Conservation (phyloP, 2,113 vertebrate genomes). For the Neolamprologus modestus region DNA sequence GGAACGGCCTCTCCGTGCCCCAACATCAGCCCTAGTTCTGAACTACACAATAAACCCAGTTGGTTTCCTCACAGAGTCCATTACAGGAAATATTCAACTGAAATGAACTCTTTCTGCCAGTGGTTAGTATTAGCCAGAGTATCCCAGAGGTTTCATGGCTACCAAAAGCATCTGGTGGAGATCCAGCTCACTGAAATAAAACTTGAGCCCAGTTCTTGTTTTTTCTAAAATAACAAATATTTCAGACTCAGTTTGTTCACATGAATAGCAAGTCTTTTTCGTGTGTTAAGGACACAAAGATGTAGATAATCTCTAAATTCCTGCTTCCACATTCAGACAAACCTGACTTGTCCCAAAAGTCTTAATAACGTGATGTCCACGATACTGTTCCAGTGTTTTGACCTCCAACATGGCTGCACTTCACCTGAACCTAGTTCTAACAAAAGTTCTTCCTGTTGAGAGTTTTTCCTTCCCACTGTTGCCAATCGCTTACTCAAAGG, state of each 20-base stretch:
- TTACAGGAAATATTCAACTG: background rate
- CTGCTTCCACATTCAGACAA: background rate
- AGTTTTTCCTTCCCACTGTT: background rate
- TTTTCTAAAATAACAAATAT: background rate
- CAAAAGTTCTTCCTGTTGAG: background rate
- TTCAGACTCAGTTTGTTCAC: background rate
- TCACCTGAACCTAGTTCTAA: background rate
- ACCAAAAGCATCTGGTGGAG: background rate
- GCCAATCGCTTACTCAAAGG: background rate
- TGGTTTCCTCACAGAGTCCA: background rate
- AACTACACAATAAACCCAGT: background rate
- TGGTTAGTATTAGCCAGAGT: background rate
- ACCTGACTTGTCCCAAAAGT: background rate
- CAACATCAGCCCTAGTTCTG: background rate
- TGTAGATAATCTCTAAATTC: background rate
- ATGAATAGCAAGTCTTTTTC: background rate
- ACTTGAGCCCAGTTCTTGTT: background rate
- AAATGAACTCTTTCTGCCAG: background rate
- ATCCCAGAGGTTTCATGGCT: background rate
- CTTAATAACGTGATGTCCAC: background rate
- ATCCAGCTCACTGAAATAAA: background rate
- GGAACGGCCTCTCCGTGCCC: background rate
- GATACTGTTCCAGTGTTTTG: background rate
- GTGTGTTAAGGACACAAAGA: fast-evolving
- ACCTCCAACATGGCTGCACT: background rate